Conservation (phyloP, 2,113 vertebrate genomes). For the Oreochromis spilurus region DNA sequence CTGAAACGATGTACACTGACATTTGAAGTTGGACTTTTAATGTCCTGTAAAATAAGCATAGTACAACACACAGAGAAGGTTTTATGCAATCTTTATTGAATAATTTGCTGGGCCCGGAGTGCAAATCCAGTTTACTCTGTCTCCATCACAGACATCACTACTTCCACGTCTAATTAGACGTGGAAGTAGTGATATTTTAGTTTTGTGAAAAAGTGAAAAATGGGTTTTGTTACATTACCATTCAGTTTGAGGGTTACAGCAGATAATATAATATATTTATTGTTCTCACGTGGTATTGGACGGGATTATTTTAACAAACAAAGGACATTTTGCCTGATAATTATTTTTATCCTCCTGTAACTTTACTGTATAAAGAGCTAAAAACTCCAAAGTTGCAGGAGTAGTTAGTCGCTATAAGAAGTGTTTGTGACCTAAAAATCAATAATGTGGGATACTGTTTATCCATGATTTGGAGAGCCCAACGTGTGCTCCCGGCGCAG, state of each 20-base stretch:
- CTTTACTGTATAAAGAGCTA: neutral
- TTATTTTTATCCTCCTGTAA: neutral
- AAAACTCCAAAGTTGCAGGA: neutral
- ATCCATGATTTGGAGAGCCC: neutral
- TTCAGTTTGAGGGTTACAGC: neutral
- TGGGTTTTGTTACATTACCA: neutral
- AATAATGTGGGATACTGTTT: neutral
- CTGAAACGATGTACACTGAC: neutral
- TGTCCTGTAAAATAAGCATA: neutral
- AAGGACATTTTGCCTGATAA: neutral
- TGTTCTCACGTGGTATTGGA: neutral
- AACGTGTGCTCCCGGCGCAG: fast-evolving
- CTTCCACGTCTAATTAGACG: too few species aligned
- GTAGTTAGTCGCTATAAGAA: neutral
- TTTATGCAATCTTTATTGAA: neutral
- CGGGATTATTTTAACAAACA: neutral
- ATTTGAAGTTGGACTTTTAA: neutral
- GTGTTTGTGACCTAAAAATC: neutral
- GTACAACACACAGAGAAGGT: neutral
- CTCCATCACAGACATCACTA: neutral
- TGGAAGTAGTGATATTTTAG: neutral
- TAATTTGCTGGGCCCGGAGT: fast-evolving
- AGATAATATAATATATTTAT: neutral
- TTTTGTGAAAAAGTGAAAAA: neutral
- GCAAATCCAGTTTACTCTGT: neutral